phyloP scores from a whole-genome alignment of 1,140 invertebrate genomes.

The Littorina saxatilis region DNA sequence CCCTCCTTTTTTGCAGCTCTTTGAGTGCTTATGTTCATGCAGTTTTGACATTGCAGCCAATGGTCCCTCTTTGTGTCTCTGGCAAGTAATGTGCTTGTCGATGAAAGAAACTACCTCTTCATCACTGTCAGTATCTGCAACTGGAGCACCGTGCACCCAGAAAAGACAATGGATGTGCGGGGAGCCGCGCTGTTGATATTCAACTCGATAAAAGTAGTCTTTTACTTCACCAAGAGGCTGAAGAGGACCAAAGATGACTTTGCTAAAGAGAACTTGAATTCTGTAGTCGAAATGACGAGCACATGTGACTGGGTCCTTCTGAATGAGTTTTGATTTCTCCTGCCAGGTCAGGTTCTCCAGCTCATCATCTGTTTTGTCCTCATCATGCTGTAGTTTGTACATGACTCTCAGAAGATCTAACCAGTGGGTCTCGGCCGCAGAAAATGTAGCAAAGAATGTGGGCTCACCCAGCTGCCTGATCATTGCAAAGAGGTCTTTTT shows the following conservation, averaged over 20 bases:
- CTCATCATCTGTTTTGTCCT: constrained; percentile 38
- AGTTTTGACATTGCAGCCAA: constrained; percentile 35
- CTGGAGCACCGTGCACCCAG: constrained; percentile 73
- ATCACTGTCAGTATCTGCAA: constrained; percentile 34
- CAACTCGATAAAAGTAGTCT: constrained; percentile 68
- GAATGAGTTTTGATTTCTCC: constrained; percentile 42
- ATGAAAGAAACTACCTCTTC: constrained; percentile 41
- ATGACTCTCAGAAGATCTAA: constrained; percentile 44
- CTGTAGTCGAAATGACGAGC: too few species aligned
- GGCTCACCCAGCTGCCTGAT: too few species aligned
- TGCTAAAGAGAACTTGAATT: constrained; percentile 47
- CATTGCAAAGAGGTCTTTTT: constrained; percentile 53
- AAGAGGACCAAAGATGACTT: constrained; percentile 39
- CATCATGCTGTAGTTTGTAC: constrained; percentile 37
- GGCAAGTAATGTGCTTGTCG: constrained; percentile 48
- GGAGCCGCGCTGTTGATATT: constrained; percentile 75
- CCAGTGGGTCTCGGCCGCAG: constrained; percentile 58
- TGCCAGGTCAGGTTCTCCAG: too few species aligned
- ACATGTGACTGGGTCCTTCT: too few species aligned
- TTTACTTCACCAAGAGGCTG: constrained; percentile 48
- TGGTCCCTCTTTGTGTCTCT: neutral
- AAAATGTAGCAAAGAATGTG: too few species aligned
- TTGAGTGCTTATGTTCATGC: constrained; percentile 51
- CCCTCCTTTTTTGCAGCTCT: constrained; percentile 46
- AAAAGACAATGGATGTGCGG: constrained; percentile 75